Base-by-base conservation (phyloP, 2,113 vertebrate genomes). In the Pseudorectes ferrugineus region DNA sequence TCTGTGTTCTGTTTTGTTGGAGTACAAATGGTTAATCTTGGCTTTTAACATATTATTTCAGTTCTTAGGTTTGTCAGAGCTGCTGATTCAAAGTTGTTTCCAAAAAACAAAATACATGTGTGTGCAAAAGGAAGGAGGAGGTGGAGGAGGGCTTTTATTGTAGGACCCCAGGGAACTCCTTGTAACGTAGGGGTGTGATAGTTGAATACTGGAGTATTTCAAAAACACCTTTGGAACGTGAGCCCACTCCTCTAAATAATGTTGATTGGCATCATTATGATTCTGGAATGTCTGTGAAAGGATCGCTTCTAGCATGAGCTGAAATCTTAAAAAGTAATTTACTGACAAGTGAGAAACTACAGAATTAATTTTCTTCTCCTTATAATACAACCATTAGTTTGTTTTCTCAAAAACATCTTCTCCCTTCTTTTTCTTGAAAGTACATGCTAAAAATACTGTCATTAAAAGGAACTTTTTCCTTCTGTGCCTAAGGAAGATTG, bases 131-230 rank as follows among this genome's bases (percentile, higher is more conserved):
- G 55, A 51, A 71, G 80, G 36, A 88, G 59, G 43, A 77, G 76
- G 48, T 78, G 54, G 14, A 89, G 51, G 66, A 92, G 42, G 49
- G 29, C 25, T 86, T 95, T 96, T 96, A 93, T 75, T 92, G 59
- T 43, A 81, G 85, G 57, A 90, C 88, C 58, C 81, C 38, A 36
- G 75, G 92, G 92, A 90, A 81, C 77, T 94, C 48, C 71, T 94
- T 94, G 33, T 85, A 88, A 94, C 71, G 54, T 93, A 73, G 80
- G 70, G 78, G 51, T 93, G 52, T 95, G 91, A 95, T 93, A 86
- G 66, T 66, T 88, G 58, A 88, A 85, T 88, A 74, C 94, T 97
- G 96, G 94, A 78, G 42, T 89, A 85, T 95, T 97, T 97, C 93
- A 96, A 70, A 97, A 96, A 94, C 94, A 96, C 94, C 95, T 97